These are phyloP conservation scores for Micromys minutus DNA, from an alignment of 2,113 vertebrate genomes.

Conservation along the genomic window DNA sequence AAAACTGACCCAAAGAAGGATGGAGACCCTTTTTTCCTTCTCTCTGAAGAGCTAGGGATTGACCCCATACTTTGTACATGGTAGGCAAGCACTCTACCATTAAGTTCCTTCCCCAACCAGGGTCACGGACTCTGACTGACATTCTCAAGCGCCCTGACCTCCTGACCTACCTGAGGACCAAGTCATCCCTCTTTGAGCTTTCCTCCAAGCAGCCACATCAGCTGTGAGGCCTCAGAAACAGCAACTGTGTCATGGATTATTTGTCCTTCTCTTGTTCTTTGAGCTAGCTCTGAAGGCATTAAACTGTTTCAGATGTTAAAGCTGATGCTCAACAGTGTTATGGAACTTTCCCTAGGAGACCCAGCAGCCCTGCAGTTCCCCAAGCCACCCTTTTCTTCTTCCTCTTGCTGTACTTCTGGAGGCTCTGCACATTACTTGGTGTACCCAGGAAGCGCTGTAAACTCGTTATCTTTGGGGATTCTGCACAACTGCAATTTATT, in stretches of 20 bases:
- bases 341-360: background rate
- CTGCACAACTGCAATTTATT: background rate
- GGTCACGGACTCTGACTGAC: background rate
- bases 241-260: background rate
- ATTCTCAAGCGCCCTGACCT: background rate
- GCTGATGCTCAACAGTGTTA: background rate
- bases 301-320: background rate
- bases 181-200: background rate
- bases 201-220: background rate
- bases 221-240: background rate
- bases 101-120: background rate
- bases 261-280: background rate
- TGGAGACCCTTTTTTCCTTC: background rate
- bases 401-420: background rate
- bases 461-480: background rate
- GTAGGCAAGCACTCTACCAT: background rate
- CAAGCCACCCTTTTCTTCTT: rapidly evolving
- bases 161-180: background rate
- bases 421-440: rapidly evolving
- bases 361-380: background rate
- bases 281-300: background rate
- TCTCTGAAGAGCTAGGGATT: background rate
- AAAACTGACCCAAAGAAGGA: background rate
- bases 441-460: background rate
- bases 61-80: background rate